Evolutionary conservation across 2,113 vertebrate species (phyloP), one percentile per base, ranked within the genome.

Genomic region (Rhinolophus ferrumequinum): DNA sequence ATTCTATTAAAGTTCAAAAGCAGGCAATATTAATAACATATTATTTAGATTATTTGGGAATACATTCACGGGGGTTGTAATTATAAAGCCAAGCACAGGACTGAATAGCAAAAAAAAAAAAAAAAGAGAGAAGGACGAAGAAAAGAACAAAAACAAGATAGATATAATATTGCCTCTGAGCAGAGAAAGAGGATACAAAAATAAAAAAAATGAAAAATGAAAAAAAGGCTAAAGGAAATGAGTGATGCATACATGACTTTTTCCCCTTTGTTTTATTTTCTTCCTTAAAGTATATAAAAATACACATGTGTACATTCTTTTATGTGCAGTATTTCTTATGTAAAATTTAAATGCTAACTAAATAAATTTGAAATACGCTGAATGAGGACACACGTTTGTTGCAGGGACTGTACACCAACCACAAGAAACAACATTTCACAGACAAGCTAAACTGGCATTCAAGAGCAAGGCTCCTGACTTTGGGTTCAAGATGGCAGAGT

Each of bases 301-400:
- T 82, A 92, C 26, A 86, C 8, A 19, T 22, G 44, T 41, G 16
- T 58, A 82, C 3, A 93, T 6, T 81, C 54, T 79, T 94, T 75
- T 84, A 50, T 35, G 1, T 62, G 77, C 50, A 26, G 52, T 9
- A 95, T 77, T 94, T 88, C 56, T 90, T 24, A 52, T 47, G 83
- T 82, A 88, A 97, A 94, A 60, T 76, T 70, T 73, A 93, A 96
- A 85, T 60, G 73, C 62, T 72, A 70, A 94, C 58, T 96, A 96
- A 92, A 69, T 75, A 84, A 67, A 93, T 67, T 72, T 90, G 92
- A 97, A 85, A 85, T 90, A 38, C 47, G 44, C 38, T 93, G 66
- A 81, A 90, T 66, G 19, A 13, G 24, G 58, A 60, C 22, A 26
- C 58, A 60, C 24, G 26, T 60, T 60, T 60, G 58, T 60, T 11